phyloP scores from a whole-genome alignment of 1,140 invertebrate species.

The Cryptotermes secundus region DNA sequence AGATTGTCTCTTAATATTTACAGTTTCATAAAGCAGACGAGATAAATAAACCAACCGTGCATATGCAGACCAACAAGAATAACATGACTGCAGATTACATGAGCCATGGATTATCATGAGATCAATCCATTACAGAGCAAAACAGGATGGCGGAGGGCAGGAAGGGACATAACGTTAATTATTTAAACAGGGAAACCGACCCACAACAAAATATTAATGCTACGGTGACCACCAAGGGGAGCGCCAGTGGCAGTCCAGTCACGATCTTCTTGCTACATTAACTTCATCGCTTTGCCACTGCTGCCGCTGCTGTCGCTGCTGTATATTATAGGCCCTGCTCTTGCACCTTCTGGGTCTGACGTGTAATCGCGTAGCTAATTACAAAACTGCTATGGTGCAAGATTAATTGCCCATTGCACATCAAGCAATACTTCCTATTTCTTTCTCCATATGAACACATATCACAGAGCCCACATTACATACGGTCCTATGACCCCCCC shows the following conservation, averaged over 20 bases:
- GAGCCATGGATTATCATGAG: constrained; percentile 2
- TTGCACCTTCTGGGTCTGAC: constrained; percentile 22
- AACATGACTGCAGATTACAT: neutral
- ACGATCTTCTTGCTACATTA: constrained; percentile 24
- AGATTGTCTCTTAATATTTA: too few species aligned
- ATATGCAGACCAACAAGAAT: neutral
- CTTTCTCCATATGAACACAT: neutral
- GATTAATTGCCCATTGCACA: constrained; percentile 26
- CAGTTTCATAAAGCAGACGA: too few species aligned
- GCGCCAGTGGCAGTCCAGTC: neutral
- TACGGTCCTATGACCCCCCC: too few species aligned
- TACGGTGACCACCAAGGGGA: neutral
- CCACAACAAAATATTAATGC: constrained; percentile 17
- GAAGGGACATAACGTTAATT: neutral
- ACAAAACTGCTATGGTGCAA: constrained; percentile 25
- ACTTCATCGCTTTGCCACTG: neutral
- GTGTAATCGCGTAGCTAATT: constrained; percentile 23
- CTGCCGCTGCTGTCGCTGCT: neutral
- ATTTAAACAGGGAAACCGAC: neutral
- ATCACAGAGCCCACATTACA: neutral
- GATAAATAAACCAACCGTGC: neutral
- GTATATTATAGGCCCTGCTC: constrained; percentile 1
- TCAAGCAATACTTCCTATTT: constrained; percentile 2
- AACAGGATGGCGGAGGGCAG: neutral
- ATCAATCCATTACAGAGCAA: neutral